Conservation (phyloP, 2,797 vertebrate species). For the Macroramphosus scolopax region DNA sequence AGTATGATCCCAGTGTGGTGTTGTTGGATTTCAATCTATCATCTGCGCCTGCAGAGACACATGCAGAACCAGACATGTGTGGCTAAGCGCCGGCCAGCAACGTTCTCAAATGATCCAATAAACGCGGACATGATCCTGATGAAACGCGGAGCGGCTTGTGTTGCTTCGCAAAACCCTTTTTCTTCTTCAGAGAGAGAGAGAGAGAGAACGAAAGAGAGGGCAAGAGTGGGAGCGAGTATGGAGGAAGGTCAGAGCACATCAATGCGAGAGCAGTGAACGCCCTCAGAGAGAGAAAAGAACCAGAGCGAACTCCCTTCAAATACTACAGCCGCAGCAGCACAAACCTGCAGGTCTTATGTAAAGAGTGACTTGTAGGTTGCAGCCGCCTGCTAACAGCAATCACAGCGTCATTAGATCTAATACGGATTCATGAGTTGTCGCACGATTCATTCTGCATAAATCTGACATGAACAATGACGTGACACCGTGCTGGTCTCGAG, state of each 20-base stretch:
- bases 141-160: slow-evolving; percentile 28
- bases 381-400: slow-evolving; percentile 40
- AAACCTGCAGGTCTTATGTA: too few species aligned
- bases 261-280: slow-evolving; percentile 30
- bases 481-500: too few species aligned
- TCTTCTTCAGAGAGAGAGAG: slow-evolving; percentile 14
- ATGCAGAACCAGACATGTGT: slow-evolving; percentile 18
- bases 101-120: slow-evolving; percentile 66
- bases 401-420: too few species aligned
- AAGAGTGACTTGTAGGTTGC: too few species aligned
- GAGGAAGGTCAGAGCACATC: slow-evolving; percentile 57
- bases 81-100: slow-evolving; percentile 39
- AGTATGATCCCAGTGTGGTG: slow-evolving; percentile 25
- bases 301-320: slow-evolving; percentile 12
- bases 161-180: slow-evolving; percentile 21
- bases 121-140: slow-evolving; percentile 47
- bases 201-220: slow-evolving; percentile 6
- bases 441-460: slow-evolving; percentile 32
- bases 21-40: slow-evolving; percentile 29
- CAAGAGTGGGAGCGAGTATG: too few species aligned
- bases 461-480: too few species aligned
- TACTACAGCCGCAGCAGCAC: slow-evolving; percentile 3
- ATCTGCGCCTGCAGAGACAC: slow-evolving; percentile 19
- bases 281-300: slow-evolving; percentile 34
- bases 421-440: too few species aligned